Evolutionary conservation across 1,140 invertebrate genomes (phyloP).

Genomic region (Agrypnia vestita): DNA sequence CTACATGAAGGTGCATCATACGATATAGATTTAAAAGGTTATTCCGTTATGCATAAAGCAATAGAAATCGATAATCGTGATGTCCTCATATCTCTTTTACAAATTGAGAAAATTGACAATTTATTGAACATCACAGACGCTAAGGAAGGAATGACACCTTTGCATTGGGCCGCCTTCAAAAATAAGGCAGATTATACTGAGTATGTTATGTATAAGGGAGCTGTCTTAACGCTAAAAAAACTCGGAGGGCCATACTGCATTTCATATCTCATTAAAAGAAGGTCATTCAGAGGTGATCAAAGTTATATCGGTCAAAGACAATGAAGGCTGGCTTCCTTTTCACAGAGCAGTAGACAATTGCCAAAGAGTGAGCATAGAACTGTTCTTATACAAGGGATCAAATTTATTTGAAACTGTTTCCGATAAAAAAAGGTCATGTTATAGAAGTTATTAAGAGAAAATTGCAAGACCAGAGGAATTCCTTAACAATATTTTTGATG

Average conservation of each 20-base stretch:
- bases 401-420: conserved; percentile 74
- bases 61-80: conserved; percentile 66
- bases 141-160: conserved; percentile 72
- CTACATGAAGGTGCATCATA: conserved; percentile 70
- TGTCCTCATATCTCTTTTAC: conserved; percentile 67
- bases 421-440: conserved; percentile 71
- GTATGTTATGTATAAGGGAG: no score
- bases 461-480: conserved; percentile 72
- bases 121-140: conserved; percentile 64
- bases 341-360: conserved; percentile 76
- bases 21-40: conserved; percentile 66
- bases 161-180: conserved; percentile 80
- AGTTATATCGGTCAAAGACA: conserved; percentile 71
- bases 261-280: conserved; percentile 76
- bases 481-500: conserved; percentile 71
- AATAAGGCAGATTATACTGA: conserved; percentile 78
- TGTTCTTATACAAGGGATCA: conserved; percentile 75
- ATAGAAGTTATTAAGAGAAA: conserved; percentile 71
- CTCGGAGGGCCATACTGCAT: conserved; percentile 72
- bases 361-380: conserved; percentile 74
- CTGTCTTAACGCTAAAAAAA: conserved; percentile 66
- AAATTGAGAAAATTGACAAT: conserved; percentile 62
- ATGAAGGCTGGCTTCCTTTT: conserved; percentile 75
- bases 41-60: conserved; percentile 69
- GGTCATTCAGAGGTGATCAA: conserved; percentile 71